These are phyloP conservation scores for Saimiri boliviensis DNA, from an alignment of 2,113 vertebrate genomes.

Conservation along the genomic window DNA sequence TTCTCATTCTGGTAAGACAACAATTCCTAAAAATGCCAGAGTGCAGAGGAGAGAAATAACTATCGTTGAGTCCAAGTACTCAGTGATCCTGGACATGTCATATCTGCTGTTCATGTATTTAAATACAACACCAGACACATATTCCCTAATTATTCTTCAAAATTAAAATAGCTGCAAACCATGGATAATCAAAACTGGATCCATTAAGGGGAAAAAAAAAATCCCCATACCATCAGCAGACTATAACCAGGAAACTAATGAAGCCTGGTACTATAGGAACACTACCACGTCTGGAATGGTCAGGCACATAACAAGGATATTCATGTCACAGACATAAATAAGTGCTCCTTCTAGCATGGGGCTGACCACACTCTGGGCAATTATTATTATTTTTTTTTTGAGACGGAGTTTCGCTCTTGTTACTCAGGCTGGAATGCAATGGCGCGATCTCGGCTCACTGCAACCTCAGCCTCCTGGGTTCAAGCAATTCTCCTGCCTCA, in stretches of 20 bases:
- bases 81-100: background rate
- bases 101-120: background rate
- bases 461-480: too few relatives aligned
- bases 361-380: background rate
- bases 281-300: background rate
- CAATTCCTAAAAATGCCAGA: conserved; percentile 44
- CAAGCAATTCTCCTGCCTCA: too few relatives aligned
- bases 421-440: too few relatives aligned
- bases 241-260: conserved; percentile 21
- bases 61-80: background rate
- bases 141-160: background rate
- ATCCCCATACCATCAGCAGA: background rate
- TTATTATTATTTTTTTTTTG: too few relatives aligned
- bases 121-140: accelerated
- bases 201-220: conserved; percentile 1
- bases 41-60: background rate
- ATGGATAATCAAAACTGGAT: conserved; percentile 40
- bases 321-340: background rate
- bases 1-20: conserved; percentile 35
- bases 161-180: conserved; percentile 36
- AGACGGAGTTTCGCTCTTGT: too few relatives aligned
- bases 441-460: too few relatives aligned
- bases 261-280: background rate
- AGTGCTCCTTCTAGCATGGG: background rate
- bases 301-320: background rate